A percentile compares a stretch with the other conserved stretches of the same genome.
Conservation (phyloP, 2,797 vertebrate species). For the Orestias chungarensis region DNA sequence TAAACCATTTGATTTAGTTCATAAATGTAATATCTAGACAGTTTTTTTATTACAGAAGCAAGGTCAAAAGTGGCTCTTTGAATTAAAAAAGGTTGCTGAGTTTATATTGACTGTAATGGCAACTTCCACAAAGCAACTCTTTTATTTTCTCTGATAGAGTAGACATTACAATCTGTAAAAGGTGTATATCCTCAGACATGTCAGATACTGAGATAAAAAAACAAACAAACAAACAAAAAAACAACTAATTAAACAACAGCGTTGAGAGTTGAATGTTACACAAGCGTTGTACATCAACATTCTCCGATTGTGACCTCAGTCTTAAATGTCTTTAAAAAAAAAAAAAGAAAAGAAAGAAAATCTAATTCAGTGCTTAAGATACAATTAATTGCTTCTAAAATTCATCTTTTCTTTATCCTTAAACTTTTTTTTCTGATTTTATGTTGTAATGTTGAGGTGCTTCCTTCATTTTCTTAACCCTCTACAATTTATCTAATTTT, state of each 20-base stretch:
- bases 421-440: neutral
- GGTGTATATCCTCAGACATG: conserved; percentile 7
- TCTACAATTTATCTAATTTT: neutral
- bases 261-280: conserved; percentile 22
- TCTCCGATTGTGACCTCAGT: conserved; percentile 5
- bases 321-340: neutral
- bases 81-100: neutral
- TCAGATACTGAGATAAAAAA: conserved; percentile 6
- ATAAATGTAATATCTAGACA: neutral
- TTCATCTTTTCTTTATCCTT: neutral
- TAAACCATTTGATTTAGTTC: neutral
- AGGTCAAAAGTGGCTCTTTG: neutral
- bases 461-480: neutral
- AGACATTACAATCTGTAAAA: conserved; percentile 3
- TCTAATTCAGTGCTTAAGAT: neutral
- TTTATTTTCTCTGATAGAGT: neutral
- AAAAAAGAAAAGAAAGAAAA: neutral
- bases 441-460: neutral
- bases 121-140: neutral
- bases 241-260: conserved; percentile 24
- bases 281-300: conserved; percentile 7
- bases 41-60: neutral
- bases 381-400: conserved; percentile 6
- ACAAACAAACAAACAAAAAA: conserved; percentile 22
- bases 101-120: neutral